These are phyloP conservation scores for Helicorthomorpha holstii DNA, from an alignment of 1,140 invertebrate genomes.

Conservation along the genomic window DNA sequence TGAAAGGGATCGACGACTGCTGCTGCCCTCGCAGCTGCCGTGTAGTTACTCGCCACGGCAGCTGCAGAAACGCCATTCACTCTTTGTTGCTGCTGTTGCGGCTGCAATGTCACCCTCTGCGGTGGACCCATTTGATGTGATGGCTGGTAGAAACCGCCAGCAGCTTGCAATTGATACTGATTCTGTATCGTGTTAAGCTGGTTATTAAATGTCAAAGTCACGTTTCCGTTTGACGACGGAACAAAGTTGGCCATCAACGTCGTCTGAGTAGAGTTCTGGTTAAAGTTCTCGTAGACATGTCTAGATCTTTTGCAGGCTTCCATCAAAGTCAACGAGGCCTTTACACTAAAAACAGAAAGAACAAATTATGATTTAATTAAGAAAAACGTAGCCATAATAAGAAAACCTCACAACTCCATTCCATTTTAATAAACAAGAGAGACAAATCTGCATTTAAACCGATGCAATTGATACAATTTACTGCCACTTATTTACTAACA, in stretches of 20 bases:
- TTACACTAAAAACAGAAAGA: conserved; percentile 34
- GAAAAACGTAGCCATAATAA: too few species aligned
- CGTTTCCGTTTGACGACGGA: conserved; percentile 57
- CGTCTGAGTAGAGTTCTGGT: conserved; percentile 10
- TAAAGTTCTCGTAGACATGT: conserved; percentile 13
- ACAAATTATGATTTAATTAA: not conserved
- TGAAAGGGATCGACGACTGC: conserved; percentile 54
- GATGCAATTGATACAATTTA: too few species aligned
- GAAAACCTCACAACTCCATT: too few species aligned
- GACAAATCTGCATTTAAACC: too few species aligned
- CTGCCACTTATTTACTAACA: too few species aligned
- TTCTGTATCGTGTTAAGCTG: conserved; percentile 34
- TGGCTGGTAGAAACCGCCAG: conserved; percentile 22
- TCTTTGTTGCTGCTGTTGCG: conserved; percentile 18
- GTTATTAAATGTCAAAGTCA: conserved; percentile 76
- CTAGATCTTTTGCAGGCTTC: conserved; percentile 45
- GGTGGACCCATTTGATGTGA: conserved; percentile 17
- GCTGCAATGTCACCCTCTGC: conserved; percentile 19
- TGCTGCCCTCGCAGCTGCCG: conserved; percentile 33
- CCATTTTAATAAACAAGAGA: too few species aligned
- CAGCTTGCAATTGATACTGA: conserved; percentile 70
- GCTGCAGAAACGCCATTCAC: conserved; percentile 15
- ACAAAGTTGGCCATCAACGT: conserved; percentile 43
- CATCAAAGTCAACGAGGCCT: conserved; percentile 91
- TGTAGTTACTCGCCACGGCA: conserved; percentile 39